Percentiles rank a stretch among this genome's conserved stretches.
phyloP scores from a whole-genome alignment of 1,140 invertebrate species.

The Octopus sinensis region DNA sequence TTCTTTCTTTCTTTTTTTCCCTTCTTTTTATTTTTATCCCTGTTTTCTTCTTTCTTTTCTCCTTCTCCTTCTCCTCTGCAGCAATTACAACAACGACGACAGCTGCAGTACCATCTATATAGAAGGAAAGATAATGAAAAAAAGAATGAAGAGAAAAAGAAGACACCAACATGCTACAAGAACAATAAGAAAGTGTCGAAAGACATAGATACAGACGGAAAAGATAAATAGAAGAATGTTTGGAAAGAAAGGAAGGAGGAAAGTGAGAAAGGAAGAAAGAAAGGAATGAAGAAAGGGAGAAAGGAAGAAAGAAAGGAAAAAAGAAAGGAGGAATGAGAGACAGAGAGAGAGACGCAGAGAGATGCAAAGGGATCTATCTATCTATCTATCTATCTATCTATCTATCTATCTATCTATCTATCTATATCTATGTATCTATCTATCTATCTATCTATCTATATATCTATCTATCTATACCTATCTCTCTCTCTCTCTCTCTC shows the following conservation, averaged over 20 bases:
- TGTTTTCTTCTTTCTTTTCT: neutral
- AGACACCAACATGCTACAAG: neutral
- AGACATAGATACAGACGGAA: neutral
- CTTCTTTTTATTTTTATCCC: too few relatives aligned
- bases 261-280: neutral
- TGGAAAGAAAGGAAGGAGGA: neutral
- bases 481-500: too few relatives aligned
- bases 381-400: too few relatives aligned
- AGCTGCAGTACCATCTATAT: neutral
- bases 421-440: too few relatives aligned
- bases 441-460: too few relatives aligned
- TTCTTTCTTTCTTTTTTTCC: too few relatives aligned
- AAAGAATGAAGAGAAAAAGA: neutral
- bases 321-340: neutral
- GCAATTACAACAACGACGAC: neutral
- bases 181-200: neutral
- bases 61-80: neutral
- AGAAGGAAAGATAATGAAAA: neutral
- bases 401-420: too few relatives aligned
- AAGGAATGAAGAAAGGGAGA: neutral
- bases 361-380: too few relatives aligned
- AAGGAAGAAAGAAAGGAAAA: neutral
- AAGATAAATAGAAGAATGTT: neutral
- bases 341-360: neutral
- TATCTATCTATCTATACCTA: too few relatives aligned